Percentiles rank a stretch among this genome's conserved stretches.
phyloP scores from a whole-genome alignment of 92 coral and sea anemone species.

The Epizoanthus illoricatus region DNA sequence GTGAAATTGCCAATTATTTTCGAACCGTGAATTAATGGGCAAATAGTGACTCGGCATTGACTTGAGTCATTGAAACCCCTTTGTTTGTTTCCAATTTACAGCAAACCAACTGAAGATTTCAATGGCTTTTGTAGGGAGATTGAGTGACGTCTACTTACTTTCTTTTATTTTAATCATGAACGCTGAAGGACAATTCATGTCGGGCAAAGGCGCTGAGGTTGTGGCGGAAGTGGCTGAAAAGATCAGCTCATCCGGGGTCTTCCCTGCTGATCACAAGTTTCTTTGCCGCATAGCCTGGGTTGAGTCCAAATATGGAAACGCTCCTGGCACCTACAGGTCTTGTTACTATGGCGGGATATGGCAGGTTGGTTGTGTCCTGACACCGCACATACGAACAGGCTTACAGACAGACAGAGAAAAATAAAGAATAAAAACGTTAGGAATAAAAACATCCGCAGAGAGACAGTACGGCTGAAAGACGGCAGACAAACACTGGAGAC shows the following conservation, averaged over 20 bases:
- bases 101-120: background rate
- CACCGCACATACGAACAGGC: too few relatives aligned
- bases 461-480: too few relatives aligned
- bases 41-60: too few relatives aligned
- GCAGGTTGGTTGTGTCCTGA: slow-evolving; percentile 50
- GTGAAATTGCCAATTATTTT: too few relatives aligned
- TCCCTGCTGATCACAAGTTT: slow-evolving; percentile 67
- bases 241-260: slow-evolving; percentile 47
- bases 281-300: slow-evolving; percentile 85
- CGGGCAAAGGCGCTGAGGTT: slow-evolving; percentile 44
- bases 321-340: slow-evolving; percentile 55
- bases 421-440: too few relatives aligned
- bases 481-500: background rate
- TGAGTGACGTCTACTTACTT: background rate
- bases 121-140: slow-evolving; percentile 12
- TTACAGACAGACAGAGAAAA: background rate
- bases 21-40: too few relatives aligned
- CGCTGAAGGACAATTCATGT: background rate
- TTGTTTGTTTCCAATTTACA: background rate
- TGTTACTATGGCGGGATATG: slow-evolving; percentile 76
- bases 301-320: slow-evolving; percentile 72
- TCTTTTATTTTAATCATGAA: background rate
- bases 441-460: too few relatives aligned
- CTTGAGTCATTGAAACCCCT: too few relatives aligned
- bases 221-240: slow-evolving; percentile 49